Base-by-base conservation (phyloP, 2,888 invertebrate species). In the Cerastis rubricosa region DNA sequence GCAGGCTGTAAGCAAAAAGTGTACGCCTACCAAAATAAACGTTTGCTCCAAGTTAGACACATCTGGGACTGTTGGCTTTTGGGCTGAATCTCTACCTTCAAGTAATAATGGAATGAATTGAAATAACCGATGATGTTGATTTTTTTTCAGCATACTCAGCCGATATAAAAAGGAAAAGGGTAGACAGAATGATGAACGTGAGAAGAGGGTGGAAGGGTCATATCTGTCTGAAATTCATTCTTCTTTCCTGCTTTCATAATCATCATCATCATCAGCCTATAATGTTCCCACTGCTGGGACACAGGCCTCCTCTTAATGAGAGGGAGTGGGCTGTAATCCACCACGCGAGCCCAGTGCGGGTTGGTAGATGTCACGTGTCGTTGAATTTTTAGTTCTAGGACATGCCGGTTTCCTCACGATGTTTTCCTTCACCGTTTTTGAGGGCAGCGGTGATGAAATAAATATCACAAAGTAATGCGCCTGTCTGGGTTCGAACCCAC, bases 31-130 rank as follows among this genome's bases (percentile, higher is more conserved):
- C 74, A 88, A 79, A 84, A 87, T 80, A 87, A 89, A 87, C 81
- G 79, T 83, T 84, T 77, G 82, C 54, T 43, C 67, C 76, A 71
- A 83, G 74, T 78, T 67, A 57, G 85, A 75, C 85, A 76, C 89
- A 89, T 85, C 84, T 90, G 89, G 64, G 61, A 22, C 54, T 87
- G 85, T 89, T 89, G 66, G 82, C 80, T 70, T 84, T 88, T 81
- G 22, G 79, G 88, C 78, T 89, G 54, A 89, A 77, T 68, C 80
- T 70, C 71, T 80, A 77, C 78, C 82, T 85, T 71, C 7, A 8
- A 68, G n/a, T 72, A 79, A 82, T 71, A 74, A 43, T 76, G 65
- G 14, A 65, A 70, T 40, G 8, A 1, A 17, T 9, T 35, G 1
- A 17, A 40, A 19, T 57, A 19, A 71, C 19, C 43, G 14, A 67